These are phyloP conservation scores for Poecile montanus DNA, from an alignment of 2,797 vertebrate genomes.

Conservation along the genomic window DNA sequence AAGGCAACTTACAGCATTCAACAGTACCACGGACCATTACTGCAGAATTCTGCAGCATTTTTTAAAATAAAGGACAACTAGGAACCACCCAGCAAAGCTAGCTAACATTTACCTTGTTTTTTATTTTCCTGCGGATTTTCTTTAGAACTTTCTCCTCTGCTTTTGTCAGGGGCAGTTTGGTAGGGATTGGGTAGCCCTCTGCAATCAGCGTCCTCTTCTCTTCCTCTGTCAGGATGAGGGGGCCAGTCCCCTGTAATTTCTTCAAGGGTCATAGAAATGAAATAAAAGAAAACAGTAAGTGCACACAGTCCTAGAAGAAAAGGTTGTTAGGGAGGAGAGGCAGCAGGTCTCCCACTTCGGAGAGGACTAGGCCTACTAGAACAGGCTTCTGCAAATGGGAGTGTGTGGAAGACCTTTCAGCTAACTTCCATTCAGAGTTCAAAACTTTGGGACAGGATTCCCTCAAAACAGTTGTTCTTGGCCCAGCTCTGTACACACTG, in stretches of 20 bases:
- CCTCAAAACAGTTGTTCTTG: background rate
- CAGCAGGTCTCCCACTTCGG: background rate
- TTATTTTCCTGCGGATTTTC: conserved; percentile 98
- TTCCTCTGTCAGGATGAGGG: conserved; percentile 94
- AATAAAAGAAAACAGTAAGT: background rate
- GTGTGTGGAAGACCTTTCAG: background rate
- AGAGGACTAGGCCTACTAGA: background rate
- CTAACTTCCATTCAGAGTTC: background rate
- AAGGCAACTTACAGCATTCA: background rate
- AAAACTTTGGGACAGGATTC: background rate
- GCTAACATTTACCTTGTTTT: conserved; percentile 88
- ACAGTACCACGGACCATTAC: background rate
- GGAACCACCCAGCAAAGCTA: background rate
- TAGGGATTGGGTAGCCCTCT: conserved; percentile 96
- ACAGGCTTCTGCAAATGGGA: background rate
- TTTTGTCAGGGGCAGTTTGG: conserved; percentile 94
- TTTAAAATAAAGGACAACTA: background rate
- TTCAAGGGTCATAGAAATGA: conserved; percentile 47
- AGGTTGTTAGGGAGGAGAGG: background rate
- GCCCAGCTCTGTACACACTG: background rate
- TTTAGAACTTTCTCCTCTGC: conserved; percentile 97
- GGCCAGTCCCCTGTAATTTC: conserved; percentile 97
- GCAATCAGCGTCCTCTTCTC: conserved; percentile 95
- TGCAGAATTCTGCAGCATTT: background rate
- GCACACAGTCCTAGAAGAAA: background rate